phyloP scores from a whole-genome alignment of 2,888 invertebrate genomes.

The Protodeltote pygarga region DNA sequence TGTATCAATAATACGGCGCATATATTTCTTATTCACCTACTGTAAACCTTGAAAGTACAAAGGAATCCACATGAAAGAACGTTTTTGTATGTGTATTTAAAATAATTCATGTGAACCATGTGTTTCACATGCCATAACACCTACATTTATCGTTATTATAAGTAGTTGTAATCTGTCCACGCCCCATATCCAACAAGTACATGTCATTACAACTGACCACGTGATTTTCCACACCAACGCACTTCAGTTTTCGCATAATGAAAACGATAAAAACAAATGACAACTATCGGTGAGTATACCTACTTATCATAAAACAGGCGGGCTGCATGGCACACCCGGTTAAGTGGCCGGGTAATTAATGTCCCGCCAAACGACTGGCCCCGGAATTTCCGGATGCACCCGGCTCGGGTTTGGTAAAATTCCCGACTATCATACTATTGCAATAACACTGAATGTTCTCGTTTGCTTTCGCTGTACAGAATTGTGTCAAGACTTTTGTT shows the following conservation, averaged over 20 bases:
- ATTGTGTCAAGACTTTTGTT: slow-evolving; percentile 34
- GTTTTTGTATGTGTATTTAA: no score
- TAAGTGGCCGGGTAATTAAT: slow-evolving; percentile 75
- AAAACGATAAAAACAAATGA: slow-evolving; percentile 40
- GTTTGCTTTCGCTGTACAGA: slow-evolving; percentile 16
- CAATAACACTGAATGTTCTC: slow-evolving; percentile 38
- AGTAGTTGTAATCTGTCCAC: not conserved
- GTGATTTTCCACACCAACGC: not conserved
- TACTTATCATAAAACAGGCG: slow-evolving; percentile 50
- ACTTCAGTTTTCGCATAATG: slow-evolving; percentile 25
- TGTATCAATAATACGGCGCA: no score
- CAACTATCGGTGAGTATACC: slow-evolving; percentile 34
- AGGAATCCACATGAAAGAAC: no score
- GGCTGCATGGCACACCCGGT: slow-evolving; percentile 57
- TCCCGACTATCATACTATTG: slow-evolving; percentile 44
- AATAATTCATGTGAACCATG: no score
- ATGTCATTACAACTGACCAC: not conserved
- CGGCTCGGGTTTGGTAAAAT: slow-evolving; percentile 58
- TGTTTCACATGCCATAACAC: no score
- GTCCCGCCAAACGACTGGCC: slow-evolving; percentile 67
- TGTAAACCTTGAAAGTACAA: no score
- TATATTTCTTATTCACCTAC: no score
- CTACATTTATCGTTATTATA: no score
- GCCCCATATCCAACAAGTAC: not conserved
- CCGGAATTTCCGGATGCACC: slow-evolving; percentile 62